phyloP scores from a whole-genome alignment of 2,888 invertebrate species.

The Brachyptera putata region DNA sequence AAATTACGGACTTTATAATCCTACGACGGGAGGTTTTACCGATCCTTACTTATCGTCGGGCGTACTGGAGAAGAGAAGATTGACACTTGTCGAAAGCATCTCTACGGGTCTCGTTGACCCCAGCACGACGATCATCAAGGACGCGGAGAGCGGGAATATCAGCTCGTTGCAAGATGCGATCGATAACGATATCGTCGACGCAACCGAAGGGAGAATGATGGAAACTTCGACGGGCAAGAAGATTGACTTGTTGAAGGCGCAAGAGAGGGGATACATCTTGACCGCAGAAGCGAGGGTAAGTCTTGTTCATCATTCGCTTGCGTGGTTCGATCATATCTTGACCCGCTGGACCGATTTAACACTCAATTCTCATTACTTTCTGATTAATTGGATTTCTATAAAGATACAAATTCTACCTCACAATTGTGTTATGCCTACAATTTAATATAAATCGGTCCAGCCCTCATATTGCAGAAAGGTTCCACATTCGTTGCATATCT shows the following conservation, averaged over 20 bases:
- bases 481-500: no score
- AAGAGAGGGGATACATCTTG: slow-evolving; percentile 81
- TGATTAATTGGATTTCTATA: not conserved
- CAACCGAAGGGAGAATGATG: slow-evolving; percentile 65
- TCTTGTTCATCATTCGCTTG: slow-evolving; percentile 37
- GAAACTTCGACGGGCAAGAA: slow-evolving; percentile 47
- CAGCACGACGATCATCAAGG: slow-evolving; percentile 79
- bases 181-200: slow-evolving; percentile 66
- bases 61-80: slow-evolving; percentile 65
- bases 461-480: no score
- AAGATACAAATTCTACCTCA: no score
- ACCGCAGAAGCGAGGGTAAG: slow-evolving; percentile 93
- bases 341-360: not conserved
- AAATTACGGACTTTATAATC: slow-evolving; percentile 77
- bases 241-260: slow-evolving; percentile 77
- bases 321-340: not conserved
- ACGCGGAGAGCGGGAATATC: slow-evolving; percentile 70
- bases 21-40: slow-evolving; percentile 72
- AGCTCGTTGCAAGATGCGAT: slow-evolving; percentile 73
- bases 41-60: slow-evolving; percentile 69
- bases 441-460: no score
- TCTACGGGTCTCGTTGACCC: slow-evolving; percentile 74
- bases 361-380: not conserved
- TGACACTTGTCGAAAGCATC: slow-evolving; percentile 73
- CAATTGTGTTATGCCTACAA: no score